A percentile compares a stretch with the other conserved stretches of the same genome.
phyloP scores from a whole-genome alignment of 2,888 invertebrate species.

The Teleogryllus oceanicus region DNA sequence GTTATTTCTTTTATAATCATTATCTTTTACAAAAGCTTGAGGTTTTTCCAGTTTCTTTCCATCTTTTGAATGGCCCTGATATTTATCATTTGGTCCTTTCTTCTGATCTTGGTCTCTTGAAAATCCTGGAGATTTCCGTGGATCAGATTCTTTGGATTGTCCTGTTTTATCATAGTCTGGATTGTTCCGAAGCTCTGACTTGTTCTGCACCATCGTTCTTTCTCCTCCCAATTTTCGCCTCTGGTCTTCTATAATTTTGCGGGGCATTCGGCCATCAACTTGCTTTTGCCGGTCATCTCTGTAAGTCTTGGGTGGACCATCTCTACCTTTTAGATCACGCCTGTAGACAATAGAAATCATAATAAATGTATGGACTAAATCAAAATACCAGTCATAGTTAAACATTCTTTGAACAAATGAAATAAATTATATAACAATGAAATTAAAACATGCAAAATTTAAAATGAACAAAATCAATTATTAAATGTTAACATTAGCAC shows the following conservation, averaged over 20 bases:
- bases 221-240: constrained; percentile 28
- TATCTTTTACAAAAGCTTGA: constrained; percentile 18
- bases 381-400: too few species aligned
- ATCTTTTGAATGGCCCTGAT: constrained; percentile 26
- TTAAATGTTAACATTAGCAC: too few species aligned
- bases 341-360: background rate
- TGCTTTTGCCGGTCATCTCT: constrained; percentile 31
- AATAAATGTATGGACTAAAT: too few species aligned
- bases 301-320: constrained; percentile 28
- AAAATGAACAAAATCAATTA: too few species aligned
- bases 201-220: background rate
- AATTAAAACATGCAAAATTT: too few species aligned
- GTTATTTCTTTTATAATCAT: constrained; percentile 1
- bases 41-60: background rate
- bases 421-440: too few species aligned
- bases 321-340: constrained; percentile 28
- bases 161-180: constrained; percentile 34
- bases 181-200: constrained; percentile 34
- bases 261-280: constrained; percentile 31
- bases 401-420: too few species aligned
- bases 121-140: constrained; percentile 25
- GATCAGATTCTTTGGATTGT: constrained; percentile 25
- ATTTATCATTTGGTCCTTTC: constrained; percentile 25
- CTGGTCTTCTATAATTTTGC: constrained; percentile 32
- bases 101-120: constrained; percentile 19